phyloP scores from a whole-genome alignment of 2,888 invertebrate species.

The Agonum fuliginosum region DNA sequence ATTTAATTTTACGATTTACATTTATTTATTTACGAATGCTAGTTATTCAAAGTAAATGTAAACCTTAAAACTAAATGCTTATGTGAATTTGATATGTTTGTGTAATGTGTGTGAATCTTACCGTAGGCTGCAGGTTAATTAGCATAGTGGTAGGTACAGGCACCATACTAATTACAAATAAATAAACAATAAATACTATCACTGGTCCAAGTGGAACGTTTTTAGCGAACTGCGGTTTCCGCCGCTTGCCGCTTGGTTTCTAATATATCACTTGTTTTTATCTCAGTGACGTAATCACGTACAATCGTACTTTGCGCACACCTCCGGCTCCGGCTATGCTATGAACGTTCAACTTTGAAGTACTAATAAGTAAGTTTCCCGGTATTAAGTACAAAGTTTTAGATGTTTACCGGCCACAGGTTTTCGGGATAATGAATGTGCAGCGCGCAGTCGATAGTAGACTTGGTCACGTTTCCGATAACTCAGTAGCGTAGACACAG shows the following conservation, averaged over 20 bases:
- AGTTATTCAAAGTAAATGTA: too few species aligned
- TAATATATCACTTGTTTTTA: too few species aligned
- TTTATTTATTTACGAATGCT: too few species aligned
- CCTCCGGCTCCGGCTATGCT: too few species aligned
- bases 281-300: slow-evolving; percentile 43
- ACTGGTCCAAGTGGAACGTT: not conserved
- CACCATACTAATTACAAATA: slow-evolving; percentile 45
- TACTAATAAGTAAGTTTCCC: too few species aligned
- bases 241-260: too few species aligned
- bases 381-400: not conserved
- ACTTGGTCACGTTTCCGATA: not conserved
- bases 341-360: too few species aligned
- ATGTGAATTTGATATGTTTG: too few species aligned
- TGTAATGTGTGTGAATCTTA: too few species aligned
- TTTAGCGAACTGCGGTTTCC: too few species aligned
- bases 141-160: slow-evolving; percentile 50
- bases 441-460: not conserved
- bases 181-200: slow-evolving; percentile 36
- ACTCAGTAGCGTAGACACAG: not conserved
- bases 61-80: too few species aligned
- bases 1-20: too few species aligned
- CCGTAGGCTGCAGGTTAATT: slow-evolving; percentile 41
- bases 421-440: not conserved
- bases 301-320: slow-evolving; percentile 44
- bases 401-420: not conserved